Conservation (phyloP, 2,797 vertebrate species). For the Gallinago stenura region DNA sequence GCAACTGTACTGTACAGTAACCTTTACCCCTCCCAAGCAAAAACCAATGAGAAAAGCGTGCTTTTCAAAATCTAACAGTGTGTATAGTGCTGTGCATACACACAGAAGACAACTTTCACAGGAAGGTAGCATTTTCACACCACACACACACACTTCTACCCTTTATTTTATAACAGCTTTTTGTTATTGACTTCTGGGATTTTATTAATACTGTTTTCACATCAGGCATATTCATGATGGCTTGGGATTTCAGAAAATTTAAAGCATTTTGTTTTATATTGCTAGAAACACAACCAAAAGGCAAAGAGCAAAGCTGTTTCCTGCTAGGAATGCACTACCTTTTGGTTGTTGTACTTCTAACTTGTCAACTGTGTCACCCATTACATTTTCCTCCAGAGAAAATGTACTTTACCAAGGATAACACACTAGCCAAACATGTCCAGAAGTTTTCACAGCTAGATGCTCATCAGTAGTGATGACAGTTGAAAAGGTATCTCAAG, state of each 20-base stretch:
- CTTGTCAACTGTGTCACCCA: background rate
- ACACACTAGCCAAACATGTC: background rate
- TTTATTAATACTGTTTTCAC: background rate
- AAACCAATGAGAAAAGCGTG: background rate
- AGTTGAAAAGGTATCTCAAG: background rate
- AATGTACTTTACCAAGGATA: background rate
- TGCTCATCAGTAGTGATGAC: background rate
- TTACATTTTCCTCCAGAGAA: background rate
- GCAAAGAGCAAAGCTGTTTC: background rate
- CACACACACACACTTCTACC: background rate
- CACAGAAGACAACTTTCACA: background rate
- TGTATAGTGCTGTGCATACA: background rate
- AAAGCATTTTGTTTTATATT: background rate
- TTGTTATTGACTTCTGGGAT: background rate
- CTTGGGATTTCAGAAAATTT: background rate
- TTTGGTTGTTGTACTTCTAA: background rate
- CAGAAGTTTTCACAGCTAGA: background rate
- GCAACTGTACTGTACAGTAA: background rate
- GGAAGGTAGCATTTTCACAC: background rate
- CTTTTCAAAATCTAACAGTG: background rate
- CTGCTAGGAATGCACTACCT: background rate
- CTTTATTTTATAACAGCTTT: background rate
- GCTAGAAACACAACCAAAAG: background rate
- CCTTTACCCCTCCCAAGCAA: background rate
- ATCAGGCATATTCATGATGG: background rate